Evolutionary conservation across 2,888 invertebrate genomes (phyloP), one percentile per base, ranked within the genome.

Genomic region (Xanthostigma xanthostigma): DNA sequence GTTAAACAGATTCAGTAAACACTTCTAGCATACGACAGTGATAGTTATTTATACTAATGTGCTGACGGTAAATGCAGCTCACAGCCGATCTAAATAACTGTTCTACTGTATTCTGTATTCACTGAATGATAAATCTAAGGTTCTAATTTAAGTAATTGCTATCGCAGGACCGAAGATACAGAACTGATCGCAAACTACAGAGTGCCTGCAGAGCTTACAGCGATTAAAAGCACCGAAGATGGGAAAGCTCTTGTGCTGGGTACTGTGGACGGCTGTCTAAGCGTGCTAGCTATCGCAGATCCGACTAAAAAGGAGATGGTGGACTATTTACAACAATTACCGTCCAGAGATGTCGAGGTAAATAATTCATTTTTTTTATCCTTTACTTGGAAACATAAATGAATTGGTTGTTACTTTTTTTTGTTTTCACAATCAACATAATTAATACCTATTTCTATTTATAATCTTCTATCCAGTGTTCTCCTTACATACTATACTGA

Each of bases 251-350:
- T 92, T 36, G 88, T 92, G 1, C 72, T 95, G 45, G 93, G 92
- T 0, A 93, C 92, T 0, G 86, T 93, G 1, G 95, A 96, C 61
- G 95, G 95, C 6, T 93, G 93, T 62, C 78, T 95, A 48, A 90
- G 92, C 0, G 84, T 92, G n/a, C 71, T 95, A 49, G 85, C 89
- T 12, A 76, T 78, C 51, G 70, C 76, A 1, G 89, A 89, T 67
- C 76, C 81, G 1, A 68, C 71, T 9, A 82, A 82, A 57, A 68
- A 73, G 27, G 78, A 77, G 58, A 79, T 80, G 71, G 67, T 71
- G 53, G 72, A 78, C 40, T 82, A 79, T 62, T 64, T 86, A 17
- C 69, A 71, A 44, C 69, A 71, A 50, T 70, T 86, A 60, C 85
- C 85, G 1, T 84, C 84, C 1, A 72, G 86, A 54, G 81, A 84